Percentiles rank a stretch among this genome's conserved stretches.
phyloP scores from a whole-genome alignment of 2,113 vertebrate species.

The Ceyx melanurus region DNA sequence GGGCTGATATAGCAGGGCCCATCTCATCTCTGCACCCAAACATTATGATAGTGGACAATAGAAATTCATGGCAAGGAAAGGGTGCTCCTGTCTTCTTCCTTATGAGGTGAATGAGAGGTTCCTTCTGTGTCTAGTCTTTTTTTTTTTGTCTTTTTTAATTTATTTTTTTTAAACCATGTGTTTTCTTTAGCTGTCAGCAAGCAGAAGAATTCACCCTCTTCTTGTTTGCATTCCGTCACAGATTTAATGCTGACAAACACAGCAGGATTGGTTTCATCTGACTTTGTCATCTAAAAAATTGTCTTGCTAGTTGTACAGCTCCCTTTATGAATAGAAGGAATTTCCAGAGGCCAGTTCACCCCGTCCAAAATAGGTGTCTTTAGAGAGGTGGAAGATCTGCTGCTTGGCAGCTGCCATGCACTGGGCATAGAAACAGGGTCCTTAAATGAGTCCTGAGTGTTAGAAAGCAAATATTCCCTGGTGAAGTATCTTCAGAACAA shows the following conservation, averaged over 20 bases:
- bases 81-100: conserved; percentile 14
- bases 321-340: background rate
- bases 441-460: background rate
- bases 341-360: background rate
- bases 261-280: background rate
- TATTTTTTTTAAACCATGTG: background rate
- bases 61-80: conserved; percentile 14
- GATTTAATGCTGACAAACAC: background rate
- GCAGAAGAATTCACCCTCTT: background rate
- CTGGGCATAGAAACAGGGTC: background rate
- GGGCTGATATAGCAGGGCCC: conserved; percentile 35
- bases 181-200: conserved; percentile 6
- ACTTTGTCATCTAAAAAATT: background rate
- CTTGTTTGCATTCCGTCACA: background rate
- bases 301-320: background rate
- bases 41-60: background rate
- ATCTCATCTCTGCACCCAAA: conserved; percentile 35
- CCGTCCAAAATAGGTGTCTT: background rate
- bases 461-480: background rate
- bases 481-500: background rate
- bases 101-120: conserved; percentile 19
- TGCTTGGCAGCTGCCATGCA: background rate
- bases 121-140: background rate
- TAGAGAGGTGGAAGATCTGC: background rate
- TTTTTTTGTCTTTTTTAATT: background rate